Conservation (phyloP, 37 sponge, comb jelly and placozoan species). For the Geodia barretti region DNA sequence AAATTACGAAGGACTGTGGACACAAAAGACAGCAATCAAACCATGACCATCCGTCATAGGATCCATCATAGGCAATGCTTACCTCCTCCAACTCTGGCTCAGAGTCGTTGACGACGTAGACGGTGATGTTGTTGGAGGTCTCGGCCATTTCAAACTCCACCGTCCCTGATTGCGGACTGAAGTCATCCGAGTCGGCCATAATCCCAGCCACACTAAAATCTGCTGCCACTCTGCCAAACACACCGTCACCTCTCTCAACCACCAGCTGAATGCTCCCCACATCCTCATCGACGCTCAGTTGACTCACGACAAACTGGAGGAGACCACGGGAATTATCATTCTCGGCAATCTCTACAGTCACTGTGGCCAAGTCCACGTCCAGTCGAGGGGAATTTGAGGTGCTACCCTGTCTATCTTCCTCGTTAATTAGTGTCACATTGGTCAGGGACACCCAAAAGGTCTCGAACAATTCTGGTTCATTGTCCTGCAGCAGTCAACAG, state of each 20-base stretch:
- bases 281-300: slow-evolving; percentile 51
- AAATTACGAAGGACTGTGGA: slow-evolving; percentile 50
- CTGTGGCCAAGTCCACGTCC: slow-evolving; percentile 11
- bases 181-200: slow-evolving; percentile 57
- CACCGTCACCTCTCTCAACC: slow-evolving; percentile 54
- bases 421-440: slow-evolving; percentile 54
- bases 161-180: slow-evolving; percentile 20
- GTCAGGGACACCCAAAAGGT: slow-evolving; percentile 73
- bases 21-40: too few species aligned
- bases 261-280: slow-evolving; percentile 13
- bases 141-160: slow-evolving; percentile 21
- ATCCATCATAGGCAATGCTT: too few species aligned
- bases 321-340: slow-evolving; percentile 76
- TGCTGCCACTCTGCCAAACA: slow-evolving; percentile 70
- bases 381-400: slow-evolving; percentile 45
- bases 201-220: slow-evolving; percentile 16
- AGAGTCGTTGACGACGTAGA: slow-evolving; percentile 71
- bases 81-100: slow-evolving; percentile 78
- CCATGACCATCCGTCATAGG: neutral
- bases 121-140: slow-evolving; percentile 1
- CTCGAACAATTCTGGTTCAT: slow-evolving; percentile 62
- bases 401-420: slow-evolving; percentile 42
- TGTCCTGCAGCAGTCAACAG: slow-evolving; percentile 43
- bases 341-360: slow-evolving; percentile 47
- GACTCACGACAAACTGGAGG: slow-evolving; percentile 38